A percentile compares a stretch with the other conserved stretches of the same genome.
Evolutionary conservation across 2,797 vertebrate genomes (phyloP).

Genomic region (Manis pentadactyla): DNA sequence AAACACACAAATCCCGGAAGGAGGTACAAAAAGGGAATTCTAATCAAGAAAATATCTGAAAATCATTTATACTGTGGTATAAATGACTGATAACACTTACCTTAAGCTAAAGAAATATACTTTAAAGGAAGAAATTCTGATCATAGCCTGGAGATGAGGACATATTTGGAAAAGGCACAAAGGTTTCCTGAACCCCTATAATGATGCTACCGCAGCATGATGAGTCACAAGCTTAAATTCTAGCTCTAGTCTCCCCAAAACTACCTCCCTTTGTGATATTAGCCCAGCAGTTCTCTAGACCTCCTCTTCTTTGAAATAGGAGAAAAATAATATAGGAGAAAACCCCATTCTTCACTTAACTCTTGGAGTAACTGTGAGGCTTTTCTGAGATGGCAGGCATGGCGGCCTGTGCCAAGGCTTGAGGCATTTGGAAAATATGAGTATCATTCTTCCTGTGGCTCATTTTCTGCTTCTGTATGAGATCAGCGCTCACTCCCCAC

Average conservation of each 20-base stretch:
- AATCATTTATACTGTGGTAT: background rate
- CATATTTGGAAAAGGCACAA: background rate
- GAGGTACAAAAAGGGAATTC: background rate
- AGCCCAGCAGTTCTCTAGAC: background rate
- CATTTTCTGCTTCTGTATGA: background rate
- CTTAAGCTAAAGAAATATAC: background rate
- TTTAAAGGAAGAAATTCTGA: conserved; percentile 8
- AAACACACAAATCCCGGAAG: background rate
- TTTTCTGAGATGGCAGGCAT: background rate
- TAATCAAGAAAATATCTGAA: background rate
- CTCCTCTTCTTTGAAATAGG: background rate
- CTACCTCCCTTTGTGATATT: background rate
- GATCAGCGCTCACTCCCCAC: background rate
- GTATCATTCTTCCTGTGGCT: background rate
- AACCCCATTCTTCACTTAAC: background rate
- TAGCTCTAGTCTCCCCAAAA: background rate
- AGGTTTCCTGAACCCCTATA: background rate
- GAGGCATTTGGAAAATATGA: background rate
- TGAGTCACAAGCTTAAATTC: background rate
- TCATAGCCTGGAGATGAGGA: background rate
- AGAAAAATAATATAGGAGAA: background rate
- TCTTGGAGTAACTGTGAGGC: background rate
- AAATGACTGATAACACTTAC: background rate
- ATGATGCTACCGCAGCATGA: background rate
- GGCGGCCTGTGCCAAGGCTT: background rate